phyloP scores from a whole-genome alignment of 2,888 invertebrate genomes.

The Caradrina kadenii region DNA sequence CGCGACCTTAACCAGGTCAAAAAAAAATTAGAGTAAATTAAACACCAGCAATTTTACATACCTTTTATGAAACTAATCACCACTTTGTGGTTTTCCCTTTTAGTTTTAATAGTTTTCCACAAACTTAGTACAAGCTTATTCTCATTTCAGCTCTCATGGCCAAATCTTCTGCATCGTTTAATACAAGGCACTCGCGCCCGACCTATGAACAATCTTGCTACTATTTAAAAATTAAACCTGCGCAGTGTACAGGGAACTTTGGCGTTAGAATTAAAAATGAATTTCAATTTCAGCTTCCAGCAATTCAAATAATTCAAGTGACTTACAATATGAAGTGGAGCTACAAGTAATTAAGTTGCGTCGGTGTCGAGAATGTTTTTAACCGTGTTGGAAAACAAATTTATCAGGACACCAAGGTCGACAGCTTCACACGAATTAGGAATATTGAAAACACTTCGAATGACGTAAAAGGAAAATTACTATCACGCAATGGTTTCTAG shows the following conservation, averaged over 20 bases:
- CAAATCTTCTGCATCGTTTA: conserved; percentile 45
- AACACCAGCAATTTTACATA: background rate
- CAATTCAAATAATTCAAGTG: conserved; percentile 49
- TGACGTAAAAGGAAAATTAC: conserved; percentile 56
- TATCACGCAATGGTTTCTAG: conserved; percentile 51
- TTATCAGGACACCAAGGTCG: conserved; percentile 19
- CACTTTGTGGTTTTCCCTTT: conserved; percentile 12
- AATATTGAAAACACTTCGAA: conserved; percentile 49
- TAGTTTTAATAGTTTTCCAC: conserved; percentile 7
- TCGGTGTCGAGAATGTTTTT: conserved; percentile 19
- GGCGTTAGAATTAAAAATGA: conserved; percentile 51
- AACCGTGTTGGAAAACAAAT: conserved; percentile 38
- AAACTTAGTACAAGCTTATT: conserved; percentile 28
- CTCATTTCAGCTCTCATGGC: conserved; percentile 27
- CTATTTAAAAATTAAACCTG: conserved; percentile 57
- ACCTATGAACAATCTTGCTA: conserved; percentile 51
- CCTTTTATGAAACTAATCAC: background rate
- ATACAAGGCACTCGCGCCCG: conserved; percentile 34
- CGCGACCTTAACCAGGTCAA: too few species aligned
- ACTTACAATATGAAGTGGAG: conserved; percentile 47
- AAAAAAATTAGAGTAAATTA: background rate
- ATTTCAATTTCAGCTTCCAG: conserved; percentile 49
- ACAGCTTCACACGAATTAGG: conserved; percentile 41
- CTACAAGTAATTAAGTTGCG: conserved; percentile 53
- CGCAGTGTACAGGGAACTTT: conserved; percentile 47